Base-by-base conservation (phyloP, 2,888 invertebrate species). In the Pterobdella sp. region DNA sequence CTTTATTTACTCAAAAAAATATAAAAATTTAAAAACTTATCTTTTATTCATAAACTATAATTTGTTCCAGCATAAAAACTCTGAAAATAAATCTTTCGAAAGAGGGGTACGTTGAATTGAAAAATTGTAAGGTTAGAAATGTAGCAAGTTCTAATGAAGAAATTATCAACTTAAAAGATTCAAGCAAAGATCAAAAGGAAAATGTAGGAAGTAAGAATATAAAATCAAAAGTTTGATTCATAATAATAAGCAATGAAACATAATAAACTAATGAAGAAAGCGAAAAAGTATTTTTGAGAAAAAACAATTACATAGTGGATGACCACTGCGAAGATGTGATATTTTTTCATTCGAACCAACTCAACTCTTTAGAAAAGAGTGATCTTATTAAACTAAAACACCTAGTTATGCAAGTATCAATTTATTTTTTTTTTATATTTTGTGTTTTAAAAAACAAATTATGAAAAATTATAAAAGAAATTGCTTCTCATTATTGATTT, bases 331-430 rank as follows among this genome's bases (percentile, higher is more conserved):
- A 76, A 10, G 82, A 83, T 74, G 75, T 81, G 37, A 71, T 83
- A 0, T 79, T 79, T 68, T 81, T 83, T 72, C 78, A 82, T 18
- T 75, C 78, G 7, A 79, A 81, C n/a, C 76, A 77, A 72, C 70
- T 79, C 63, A 76, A 78, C 14, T 74, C 75, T 60, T 74, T 82
- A 1, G 77, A 78, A 49, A 75, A 79, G 56, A 79, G 79, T 75
- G 70, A 74, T 10, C 78, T 82, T 22, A 75, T 81, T 7, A 75
- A 75, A n/a, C 67, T 75, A 10, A 81, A 81, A 26, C 77, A 78
- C 32, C 74, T 82, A 18, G 79, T 82, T n/a, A 76, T 81, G 71
- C 82, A 83, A 82, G 83, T 82, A 10, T 31, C n/a, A n/a, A n/a
- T n/a, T n/a, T n/a, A n/a, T n/a, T n/a, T n/a, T n/a, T n/a, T n/a